Base-by-base conservation (phyloP, 23 tunicate species). In the Styela plicata region DNA sequence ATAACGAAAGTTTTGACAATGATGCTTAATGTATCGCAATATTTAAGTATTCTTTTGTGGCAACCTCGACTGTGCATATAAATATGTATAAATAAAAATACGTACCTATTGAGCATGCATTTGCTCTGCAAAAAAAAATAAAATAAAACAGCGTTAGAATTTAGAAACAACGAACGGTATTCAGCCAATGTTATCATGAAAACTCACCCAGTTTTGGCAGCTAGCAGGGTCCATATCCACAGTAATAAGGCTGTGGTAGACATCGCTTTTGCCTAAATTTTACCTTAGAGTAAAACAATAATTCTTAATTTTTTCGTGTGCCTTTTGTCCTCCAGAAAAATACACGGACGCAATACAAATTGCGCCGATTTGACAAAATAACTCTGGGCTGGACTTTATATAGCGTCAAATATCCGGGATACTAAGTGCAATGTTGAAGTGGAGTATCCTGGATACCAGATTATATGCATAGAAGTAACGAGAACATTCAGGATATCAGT, bases 161-260 rank as follows among this genome's bases (percentile, higher is more conserved):
- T 13, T 76, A 34, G 24, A 13, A 76, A n/a, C n/a, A n/a, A n/a
- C n/a, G n/a, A n/a, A n/a, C n/a, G n/a, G n/a, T n/a, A n/a, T n/a
- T n/a, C n/a, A n/a, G n/a, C n/a, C n/a, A n/a, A n/a, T n/a, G n/a
- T n/a, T n/a, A n/a, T n/a, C n/a, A n/a, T n/a, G n/a, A 37, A 5
- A 76, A 76, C 85, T 79, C 61, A 84, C 97, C 97, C 85, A 82
- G 74, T 79, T 82, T 85, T 84, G 86, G 77, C 90, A 91, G 97
- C 90, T 64, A 74, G 83, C 85, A 85, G 83, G 80, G 97, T 89
- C 73, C 78, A 86, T 62, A 91, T 76, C 71, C 90, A 91, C 91
- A 91, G 97, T 90, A 86, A 79, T 34, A 81, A 64, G 13, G 86
- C 97, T 91, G 87, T 85, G 53, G 81, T 69, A 83, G 87, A 78